Evolutionary conservation across 2,888 invertebrate species (phyloP), one percentile per base, ranked within the genome.

Genomic region (Spilarctia lutea): DNA sequence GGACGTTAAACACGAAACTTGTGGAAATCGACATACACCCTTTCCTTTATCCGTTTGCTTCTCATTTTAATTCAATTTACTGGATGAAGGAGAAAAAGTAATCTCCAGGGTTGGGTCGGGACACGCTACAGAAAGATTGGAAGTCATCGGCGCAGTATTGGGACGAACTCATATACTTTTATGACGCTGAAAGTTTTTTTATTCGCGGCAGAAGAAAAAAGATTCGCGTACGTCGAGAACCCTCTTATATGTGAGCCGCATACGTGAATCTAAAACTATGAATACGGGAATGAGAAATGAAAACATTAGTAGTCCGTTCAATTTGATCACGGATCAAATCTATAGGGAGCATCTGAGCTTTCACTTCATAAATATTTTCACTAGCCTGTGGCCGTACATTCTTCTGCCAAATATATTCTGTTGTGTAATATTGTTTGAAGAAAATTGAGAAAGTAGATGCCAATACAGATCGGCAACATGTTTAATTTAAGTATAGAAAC

Each of bases 101-200:
- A 94, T 94, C 93, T 94, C 89, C 91, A 89, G 93, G 94, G 94
- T 94, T 89, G 93, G 95, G 94, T 93, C 91, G 92, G 92, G 93
- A 93, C 91, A 88, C 90, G 93, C 91, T 92, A 91, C 92, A 88
- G 92, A 93, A 93, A 94, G 94, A 94, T 95, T 94, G 95, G 94
- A 94, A 94, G 94, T 94, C 95, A 94, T 94, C 93, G 93, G 85
- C 93, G 90, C 91, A 91, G 94, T 94, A 94, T 95, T 94, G 94
- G 94, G 94, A 94, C 94, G 93, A 93, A 93, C 94, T 94, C 95
- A 93, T 95, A 94, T 93, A 94, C 95, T 94, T 95, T 95, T 94
- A 94, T 94, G 92, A 90, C 90, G 89, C 89, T 86, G 88, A 94
- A 94, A 94, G 91, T 94, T 95, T 94, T 63, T 93, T 94, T 94